Conservation (phyloP, 1,140 invertebrate genomes). For the Papilio aristodemus region DNA sequence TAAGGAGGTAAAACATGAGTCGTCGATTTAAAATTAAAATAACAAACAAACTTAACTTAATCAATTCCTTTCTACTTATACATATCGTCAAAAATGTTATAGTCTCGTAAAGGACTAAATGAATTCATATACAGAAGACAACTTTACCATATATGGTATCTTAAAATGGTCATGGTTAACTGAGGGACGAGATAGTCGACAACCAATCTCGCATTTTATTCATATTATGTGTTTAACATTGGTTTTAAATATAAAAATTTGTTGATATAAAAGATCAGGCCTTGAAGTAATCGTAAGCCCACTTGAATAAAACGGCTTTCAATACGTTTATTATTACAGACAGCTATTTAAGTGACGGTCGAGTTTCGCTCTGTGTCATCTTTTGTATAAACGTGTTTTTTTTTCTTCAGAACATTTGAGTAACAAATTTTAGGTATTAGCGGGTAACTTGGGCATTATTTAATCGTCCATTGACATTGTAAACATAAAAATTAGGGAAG, state of each 20-base stretch:
- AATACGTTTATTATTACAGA: no score
- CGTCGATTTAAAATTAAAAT: conserved; percentile 6
- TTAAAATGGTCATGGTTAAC: conserved; percentile 1
- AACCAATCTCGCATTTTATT: not conserved
- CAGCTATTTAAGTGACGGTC: no score
- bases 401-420: not conserved
- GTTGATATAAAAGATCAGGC: no score
- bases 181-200: conserved; percentile 3
- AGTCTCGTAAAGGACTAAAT: not conserved
- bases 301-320: no score
- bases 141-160: conserved; percentile 6
- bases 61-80: conserved; percentile 14
- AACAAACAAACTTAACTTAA: conserved; percentile 15
- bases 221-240: not conserved
- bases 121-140: not conserved
- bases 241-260: no score
- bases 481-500: no score
- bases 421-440: no score
- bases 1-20: conserved; percentile 1
- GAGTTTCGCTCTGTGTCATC: no score
- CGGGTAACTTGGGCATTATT: no score
- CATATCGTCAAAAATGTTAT: conserved; percentile 6
- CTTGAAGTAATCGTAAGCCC: no score
- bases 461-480: no score
- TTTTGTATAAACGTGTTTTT: not conserved